Evolutionary conservation across 1,140 invertebrate genomes (phyloP).

Genomic region (Drosophila serrata): DNA sequence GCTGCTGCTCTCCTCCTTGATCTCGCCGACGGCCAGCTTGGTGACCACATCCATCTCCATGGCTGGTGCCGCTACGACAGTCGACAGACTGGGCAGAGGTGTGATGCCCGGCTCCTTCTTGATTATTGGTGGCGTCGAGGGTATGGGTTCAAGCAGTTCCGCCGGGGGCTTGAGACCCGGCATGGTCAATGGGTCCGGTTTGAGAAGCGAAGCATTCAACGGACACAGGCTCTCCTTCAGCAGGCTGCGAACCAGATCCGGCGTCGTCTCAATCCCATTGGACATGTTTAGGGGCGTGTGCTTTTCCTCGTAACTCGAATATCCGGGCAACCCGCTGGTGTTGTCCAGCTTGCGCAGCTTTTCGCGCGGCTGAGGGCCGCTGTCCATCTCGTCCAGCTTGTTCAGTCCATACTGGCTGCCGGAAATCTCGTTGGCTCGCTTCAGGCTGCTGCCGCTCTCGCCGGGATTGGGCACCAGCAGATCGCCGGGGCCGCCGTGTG

Average conservation of each 20-base stretch:
- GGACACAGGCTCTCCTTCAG: constrained; percentile 82
- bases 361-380: constrained; percentile 57
- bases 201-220: constrained; percentile 66
- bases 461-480: constrained; percentile 48
- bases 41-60: constrained; percentile 58
- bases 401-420: constrained; percentile 60
- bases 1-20: constrained; percentile 83
- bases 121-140: constrained; percentile 41
- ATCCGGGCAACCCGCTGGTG: constrained; percentile 42
- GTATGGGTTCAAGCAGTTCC: constrained; percentile 71
- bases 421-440: constrained; percentile 69
- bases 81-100: constrained; percentile 16
- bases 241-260: constrained; percentile 80
- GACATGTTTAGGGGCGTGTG: constrained; percentile 67
- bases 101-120: constrained; percentile 55
- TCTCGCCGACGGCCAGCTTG: constrained; percentile 42
- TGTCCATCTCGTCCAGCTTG: constrained; percentile 70
- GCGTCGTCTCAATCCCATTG: constrained; percentile 84
- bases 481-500: constrained; percentile 28
- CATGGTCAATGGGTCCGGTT: constrained; percentile 70
- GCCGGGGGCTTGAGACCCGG: constrained; percentile 74
- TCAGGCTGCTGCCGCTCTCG: constrained; percentile 52
- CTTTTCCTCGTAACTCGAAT: constrained; percentile 60
- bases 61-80: neutral
- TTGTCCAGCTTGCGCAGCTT: constrained; percentile 78